Conservation (phyloP, 2,113 vertebrate species). For the Pedetes capensis region DNA sequence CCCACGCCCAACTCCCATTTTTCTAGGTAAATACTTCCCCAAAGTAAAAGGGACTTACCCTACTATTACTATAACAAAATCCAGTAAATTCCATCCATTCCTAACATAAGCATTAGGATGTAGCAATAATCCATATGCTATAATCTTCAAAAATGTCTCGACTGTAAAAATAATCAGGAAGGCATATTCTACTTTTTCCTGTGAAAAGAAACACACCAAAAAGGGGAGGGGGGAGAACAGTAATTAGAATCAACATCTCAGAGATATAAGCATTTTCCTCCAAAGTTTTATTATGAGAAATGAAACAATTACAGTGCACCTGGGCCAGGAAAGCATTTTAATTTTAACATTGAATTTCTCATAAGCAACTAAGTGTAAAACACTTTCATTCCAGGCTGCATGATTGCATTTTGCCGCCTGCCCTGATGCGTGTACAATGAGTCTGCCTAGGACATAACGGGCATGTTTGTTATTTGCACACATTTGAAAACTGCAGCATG, state of each 20-base stretch:
- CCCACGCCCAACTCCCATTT: neutral
- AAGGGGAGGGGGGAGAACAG: neutral
- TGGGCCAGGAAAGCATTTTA: constrained; percentile 54
- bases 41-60: constrained; percentile 89
- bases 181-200: constrained; percentile 99
- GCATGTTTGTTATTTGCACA: constrained; percentile 53
- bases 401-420: constrained; percentile 53
- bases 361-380: constrained; percentile 38
- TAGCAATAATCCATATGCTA: constrained; percentile 98
- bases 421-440: neutral
- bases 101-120: constrained; percentile 98
- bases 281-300: constrained; percentile 56
- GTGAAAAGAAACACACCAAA: constrained; percentile 66
- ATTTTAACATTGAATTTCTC: constrained; percentile 53
- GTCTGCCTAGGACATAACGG: neutral
- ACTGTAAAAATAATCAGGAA: constrained; percentile 99
- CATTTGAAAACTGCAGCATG: constrained; percentile 29
- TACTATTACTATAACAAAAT: constrained; percentile 99
- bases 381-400: neutral
- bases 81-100: constrained; percentile 99
- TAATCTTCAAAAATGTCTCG: constrained; percentile 99
- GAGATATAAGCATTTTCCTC: constrained; percentile 24
- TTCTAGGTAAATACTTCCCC: constrained; percentile 32
- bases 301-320: constrained; percentile 23
- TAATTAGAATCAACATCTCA: constrained; percentile 46